A percentile compares a stretch with the other conserved stretches of the same genome.
Evolutionary conservation across 2,113 vertebrate genomes (phyloP).

Genomic region (Melanerpes aurifrons): DNA sequence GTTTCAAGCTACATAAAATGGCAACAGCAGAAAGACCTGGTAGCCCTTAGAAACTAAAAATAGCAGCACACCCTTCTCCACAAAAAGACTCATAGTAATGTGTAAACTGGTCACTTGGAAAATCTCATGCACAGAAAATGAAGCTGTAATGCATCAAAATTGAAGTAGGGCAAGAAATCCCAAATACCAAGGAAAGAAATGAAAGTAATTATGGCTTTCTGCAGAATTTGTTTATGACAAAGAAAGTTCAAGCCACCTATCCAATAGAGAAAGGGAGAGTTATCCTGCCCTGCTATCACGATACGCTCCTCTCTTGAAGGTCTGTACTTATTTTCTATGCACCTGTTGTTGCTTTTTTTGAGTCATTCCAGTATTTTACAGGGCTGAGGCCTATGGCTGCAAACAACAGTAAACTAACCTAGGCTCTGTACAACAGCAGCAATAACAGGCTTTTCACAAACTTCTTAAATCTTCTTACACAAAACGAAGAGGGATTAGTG

Average conservation of each 20-base stretch:
- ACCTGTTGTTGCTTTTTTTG: background rate
- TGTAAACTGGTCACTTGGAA: constrained; percentile 38
- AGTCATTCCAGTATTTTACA: background rate
- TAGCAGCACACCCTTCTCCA: constrained; percentile 52
- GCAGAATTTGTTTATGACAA: background rate
- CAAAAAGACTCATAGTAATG: background rate
- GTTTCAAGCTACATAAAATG: constrained; percentile 3
- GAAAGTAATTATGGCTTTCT: background rate
- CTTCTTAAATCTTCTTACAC: background rate
- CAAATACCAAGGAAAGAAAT: background rate
- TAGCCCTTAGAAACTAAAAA: constrained; percentile 52
- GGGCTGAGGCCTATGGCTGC: background rate
- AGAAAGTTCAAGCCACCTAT: background rate
- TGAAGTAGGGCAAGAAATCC: background rate
- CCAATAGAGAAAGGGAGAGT: accelerated
- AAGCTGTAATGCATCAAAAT: background rate
- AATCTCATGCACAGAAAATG: background rate
- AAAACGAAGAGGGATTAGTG: background rate
- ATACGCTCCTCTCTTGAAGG: background rate
- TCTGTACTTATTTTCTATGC: background rate
- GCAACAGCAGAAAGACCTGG: background rate
- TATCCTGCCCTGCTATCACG: background rate
- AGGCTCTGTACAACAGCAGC: background rate
- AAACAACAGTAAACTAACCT: background rate
- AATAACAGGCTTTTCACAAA: background rate